Evolutionary conservation across 2,888 invertebrate species (phyloP).

Genomic region (Deilephila elpenor): DNA sequence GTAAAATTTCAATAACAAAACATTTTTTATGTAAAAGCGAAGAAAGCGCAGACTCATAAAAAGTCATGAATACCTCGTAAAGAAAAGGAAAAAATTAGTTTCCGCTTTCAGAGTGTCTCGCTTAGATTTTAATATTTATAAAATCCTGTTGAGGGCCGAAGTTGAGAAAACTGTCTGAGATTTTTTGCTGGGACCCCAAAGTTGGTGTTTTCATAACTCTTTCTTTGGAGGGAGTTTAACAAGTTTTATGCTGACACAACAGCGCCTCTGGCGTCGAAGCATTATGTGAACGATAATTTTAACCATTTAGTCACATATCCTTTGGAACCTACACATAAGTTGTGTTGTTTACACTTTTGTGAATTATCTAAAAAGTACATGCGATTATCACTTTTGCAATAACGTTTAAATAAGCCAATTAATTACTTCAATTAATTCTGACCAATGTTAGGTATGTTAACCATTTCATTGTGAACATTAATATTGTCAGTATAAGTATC

Average conservation of each 20-base stretch:
- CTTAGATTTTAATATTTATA: slow-evolving; percentile 76
- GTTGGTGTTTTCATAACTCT: slow-evolving; percentile 80
- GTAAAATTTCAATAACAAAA: slow-evolving; percentile 24
- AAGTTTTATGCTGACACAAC: slow-evolving; percentile 75
- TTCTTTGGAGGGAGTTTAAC: slow-evolving; percentile 71
- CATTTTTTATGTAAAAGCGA: slow-evolving; percentile 16
- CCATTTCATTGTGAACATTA: no score
- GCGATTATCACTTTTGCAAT: no score
- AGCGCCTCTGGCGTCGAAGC: slow-evolving; percentile 41
- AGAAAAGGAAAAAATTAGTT: slow-evolving; percentile 64
- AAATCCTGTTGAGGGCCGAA: slow-evolving; percentile 70
- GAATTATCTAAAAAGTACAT: no score
- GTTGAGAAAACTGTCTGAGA: slow-evolving; percentile 66
- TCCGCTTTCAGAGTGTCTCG: slow-evolving; percentile 63
- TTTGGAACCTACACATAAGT: neutral
- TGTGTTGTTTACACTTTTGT: neutral
- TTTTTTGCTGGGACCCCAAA: slow-evolving; percentile 71
- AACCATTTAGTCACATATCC: slow-evolving; percentile 13
- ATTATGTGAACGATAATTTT: slow-evolving; percentile 5
- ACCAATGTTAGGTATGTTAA: no score
- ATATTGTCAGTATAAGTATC: no score
- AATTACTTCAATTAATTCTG: no score
- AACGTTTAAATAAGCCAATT: no score
- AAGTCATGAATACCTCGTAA: slow-evolving; percentile 59
- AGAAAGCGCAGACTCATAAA: slow-evolving; percentile 45